Conservation (phyloP, 2,888 invertebrate species). For the Aspidiotus destructor region DNA sequence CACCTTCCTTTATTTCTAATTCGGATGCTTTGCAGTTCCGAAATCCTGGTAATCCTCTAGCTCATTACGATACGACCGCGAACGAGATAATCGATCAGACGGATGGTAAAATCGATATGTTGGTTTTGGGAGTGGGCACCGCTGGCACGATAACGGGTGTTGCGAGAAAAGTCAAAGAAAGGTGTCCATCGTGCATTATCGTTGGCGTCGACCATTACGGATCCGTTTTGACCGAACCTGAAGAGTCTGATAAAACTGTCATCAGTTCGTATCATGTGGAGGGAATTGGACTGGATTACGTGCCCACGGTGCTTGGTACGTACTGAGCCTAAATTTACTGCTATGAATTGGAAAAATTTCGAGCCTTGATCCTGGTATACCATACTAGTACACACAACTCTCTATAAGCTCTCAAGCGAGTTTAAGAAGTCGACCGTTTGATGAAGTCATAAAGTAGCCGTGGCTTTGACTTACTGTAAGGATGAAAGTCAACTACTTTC, state of each 20-base stretch:
- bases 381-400: too few species aligned
- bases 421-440: too few species aligned
- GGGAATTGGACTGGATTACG: conserved; percentile 93
- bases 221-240: conserved; percentile 77
- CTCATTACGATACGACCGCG: conserved; percentile 94
- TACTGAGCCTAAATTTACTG: too few species aligned
- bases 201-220: conserved; percentile 88
- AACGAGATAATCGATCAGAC: conserved; percentile 82
- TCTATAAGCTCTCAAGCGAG: too few species aligned
- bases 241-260: conserved; percentile 61
- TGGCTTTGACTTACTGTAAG: too few species aligned
- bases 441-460: too few species aligned
- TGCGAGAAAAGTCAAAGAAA: conserved; percentile 82
- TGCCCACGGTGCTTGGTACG: conserved; percentile 71
- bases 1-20: neutral
- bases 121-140: conserved; percentile 80
- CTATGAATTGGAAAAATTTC: too few species aligned
- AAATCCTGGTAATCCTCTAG: conserved; percentile 89
- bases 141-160: conserved; percentile 91
- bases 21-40: conserved; percentile 58
- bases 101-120: conserved; percentile 75
- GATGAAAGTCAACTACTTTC: too few species aligned
- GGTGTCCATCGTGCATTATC: conserved; percentile 58
- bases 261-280: conserved; percentile 76
- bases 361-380: too few species aligned